Conservation (phyloP, 2,888 invertebrate genomes). For the Euzophera pinguis region DNA sequence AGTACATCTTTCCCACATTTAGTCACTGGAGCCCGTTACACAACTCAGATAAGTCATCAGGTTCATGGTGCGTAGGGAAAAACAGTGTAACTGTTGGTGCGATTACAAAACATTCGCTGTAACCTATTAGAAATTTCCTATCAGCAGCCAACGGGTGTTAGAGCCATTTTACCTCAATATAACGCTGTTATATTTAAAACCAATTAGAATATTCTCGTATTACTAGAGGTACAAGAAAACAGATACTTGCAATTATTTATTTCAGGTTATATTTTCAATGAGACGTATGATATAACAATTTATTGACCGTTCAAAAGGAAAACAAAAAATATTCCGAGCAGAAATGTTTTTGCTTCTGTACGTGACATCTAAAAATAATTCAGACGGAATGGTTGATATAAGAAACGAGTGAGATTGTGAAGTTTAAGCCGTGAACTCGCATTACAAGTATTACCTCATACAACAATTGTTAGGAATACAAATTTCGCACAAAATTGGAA, state of each 20-base stretch:
- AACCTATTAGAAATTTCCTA: constrained; percentile 57
- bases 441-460: not conserved
- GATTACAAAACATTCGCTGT: constrained; percentile 49
- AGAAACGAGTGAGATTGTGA: not conserved
- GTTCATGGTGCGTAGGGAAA: constrained; percentile 21
- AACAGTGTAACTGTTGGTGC: constrained; percentile 57
- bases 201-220: too few relatives aligned
- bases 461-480: too few relatives aligned
- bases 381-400: not conserved
- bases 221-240: too few relatives aligned
- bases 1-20: constrained; percentile 1
- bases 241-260: too few relatives aligned
- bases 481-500: too few relatives aligned
- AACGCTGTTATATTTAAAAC: too few relatives aligned
- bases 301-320: too few relatives aligned
- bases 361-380: constrained; percentile 9
- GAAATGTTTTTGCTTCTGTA: not conserved
- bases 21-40: constrained; percentile 2
- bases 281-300: too few relatives aligned
- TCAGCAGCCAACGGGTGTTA: constrained; percentile 60
- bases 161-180: constrained; percentile 40
- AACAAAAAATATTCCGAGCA: too few relatives aligned
- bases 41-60: not conserved
- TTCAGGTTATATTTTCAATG: too few relatives aligned
- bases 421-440: not conserved